A percentile compares a stretch with the other conserved stretches of the same genome.
These are phyloP conservation scores for Silvanus unidentatus DNA, from an alignment of 2,888 invertebrate genomes.

Conservation along the genomic window DNA sequence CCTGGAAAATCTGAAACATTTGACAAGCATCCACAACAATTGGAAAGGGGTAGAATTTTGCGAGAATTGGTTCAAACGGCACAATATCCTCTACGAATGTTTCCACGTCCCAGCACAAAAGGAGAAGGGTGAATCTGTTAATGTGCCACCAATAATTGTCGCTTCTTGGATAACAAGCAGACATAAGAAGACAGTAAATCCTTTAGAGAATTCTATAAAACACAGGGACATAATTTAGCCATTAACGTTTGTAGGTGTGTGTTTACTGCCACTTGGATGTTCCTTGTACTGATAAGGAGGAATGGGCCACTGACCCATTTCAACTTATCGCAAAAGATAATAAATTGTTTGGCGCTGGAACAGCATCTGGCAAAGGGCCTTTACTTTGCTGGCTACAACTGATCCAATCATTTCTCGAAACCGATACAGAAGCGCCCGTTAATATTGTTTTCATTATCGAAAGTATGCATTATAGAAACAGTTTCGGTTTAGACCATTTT, in stretches of 20 bases:
- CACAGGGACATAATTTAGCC: too few species aligned
- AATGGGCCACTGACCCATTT: constrained; percentile 46
- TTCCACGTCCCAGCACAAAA: constrained; percentile 43
- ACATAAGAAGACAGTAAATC: constrained; percentile 41
- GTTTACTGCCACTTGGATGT: constrained; percentile 46
- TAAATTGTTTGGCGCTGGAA: constrained; percentile 43
- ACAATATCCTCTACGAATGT: constrained; percentile 43
- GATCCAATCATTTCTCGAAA: constrained; percentile 36
- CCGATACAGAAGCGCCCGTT: constrained; percentile 41
- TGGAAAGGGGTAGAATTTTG: constrained; percentile 38
- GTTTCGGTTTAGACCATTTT: constrained; percentile 41
- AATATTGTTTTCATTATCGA: constrained; percentile 47
- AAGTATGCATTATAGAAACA: constrained; percentile 42
- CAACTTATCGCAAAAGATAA: constrained; percentile 37
- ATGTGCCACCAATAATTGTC: constrained; percentile 39
- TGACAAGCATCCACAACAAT: constrained; percentile 27
- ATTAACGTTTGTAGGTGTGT: constrained; percentile 29
- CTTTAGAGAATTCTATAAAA: background rate
- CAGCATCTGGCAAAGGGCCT: constrained; percentile 44
- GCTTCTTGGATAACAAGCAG: constrained; percentile 37
- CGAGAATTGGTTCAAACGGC: constrained; percentile 40
- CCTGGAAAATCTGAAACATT: constrained; percentile 31
- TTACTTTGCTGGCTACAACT: constrained; percentile 46
- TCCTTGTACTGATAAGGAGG: constrained; percentile 32
- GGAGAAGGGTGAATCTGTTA: constrained; percentile 7